Evolutionary conservation across 1,140 invertebrate species (phyloP), one percentile per base, ranked within the genome.

Genomic region (Drosophila nigrodunni): DNA sequence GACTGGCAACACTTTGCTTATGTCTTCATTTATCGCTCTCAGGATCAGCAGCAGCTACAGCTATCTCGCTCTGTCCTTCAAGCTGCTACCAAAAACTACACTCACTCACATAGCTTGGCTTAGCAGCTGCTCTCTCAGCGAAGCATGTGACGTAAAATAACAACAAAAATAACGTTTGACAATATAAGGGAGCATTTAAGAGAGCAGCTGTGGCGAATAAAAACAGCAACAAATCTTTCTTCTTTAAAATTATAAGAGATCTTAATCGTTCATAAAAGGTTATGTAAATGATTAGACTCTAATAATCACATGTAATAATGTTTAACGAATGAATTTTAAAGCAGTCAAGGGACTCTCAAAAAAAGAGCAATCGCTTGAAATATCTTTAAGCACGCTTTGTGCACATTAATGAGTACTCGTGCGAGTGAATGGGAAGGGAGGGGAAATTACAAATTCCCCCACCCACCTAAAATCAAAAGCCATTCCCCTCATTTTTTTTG

Each of bases 291-390:
- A 55, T 55, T 55, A 55, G 52, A 39, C 37, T 55, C 35, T 39
- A 39, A 7, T 39, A 55, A 55, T 18, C 39, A 13, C 37, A 39
- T 55, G 52, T 39, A 55, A 39, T 39, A 39, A 55, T 39, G 35
- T 39, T 39, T 10, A 1, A 13, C n/a, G 35, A 55, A 55, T 39
- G 52, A 55, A 55, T 55, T 55, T 10, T 39, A 18, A 37, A 55
- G 15, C 35, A 55, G 47, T 37, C 15, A 21, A 25, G 39, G 47
- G 58, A 55, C 35, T 25, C 49, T 21, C 52, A 60, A 54, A 60
- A 60, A 74, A 74, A 74, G 71, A 54, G 71, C 71, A 74, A 74
- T 74, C 57, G 71, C 65, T 54, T 74, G 65, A 49, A 68, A 74
- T 61, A 74, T 68, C 71, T 69, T 69, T 60, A 49, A 74, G 71